Percentiles rank a stretch among this genome's conserved stretches.
Evolutionary conservation across 2,888 invertebrate genomes (phyloP).

Genomic region (Athrips mouffetella): DNA sequence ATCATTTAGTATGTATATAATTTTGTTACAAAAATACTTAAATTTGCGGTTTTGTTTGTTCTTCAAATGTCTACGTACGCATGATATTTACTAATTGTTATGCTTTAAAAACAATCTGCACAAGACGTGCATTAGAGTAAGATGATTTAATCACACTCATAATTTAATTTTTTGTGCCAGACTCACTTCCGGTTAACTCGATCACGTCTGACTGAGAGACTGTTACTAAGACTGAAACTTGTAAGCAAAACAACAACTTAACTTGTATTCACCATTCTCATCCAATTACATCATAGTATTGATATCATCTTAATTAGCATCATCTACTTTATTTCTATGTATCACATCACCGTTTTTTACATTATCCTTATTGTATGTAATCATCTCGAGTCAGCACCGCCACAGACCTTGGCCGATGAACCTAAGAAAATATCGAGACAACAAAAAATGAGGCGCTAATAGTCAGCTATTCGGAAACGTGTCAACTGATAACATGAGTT

Average conservation of each 20-base stretch:
- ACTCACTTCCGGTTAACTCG: no score
- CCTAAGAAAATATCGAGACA: conserved; percentile 24
- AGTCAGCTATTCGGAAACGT: conserved; percentile 25
- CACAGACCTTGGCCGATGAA: conserved; percentile 33
- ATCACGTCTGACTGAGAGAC: no score
- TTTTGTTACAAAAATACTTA: conserved; percentile 27
- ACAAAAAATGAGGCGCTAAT: conserved; percentile 20
- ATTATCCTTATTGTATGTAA: conserved; percentile 18
- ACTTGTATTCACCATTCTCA: background rate
- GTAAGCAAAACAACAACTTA: background rate
- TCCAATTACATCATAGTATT: conserved; percentile 4
- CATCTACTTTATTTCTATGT: conserved; percentile 6
- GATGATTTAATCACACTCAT: no score
- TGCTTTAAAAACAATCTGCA: no score
- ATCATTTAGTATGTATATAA: conserved; percentile 24
- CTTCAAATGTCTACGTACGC: background rate
- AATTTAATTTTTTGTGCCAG: no score
- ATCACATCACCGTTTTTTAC: conserved; percentile 17
- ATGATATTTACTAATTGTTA: background rate
- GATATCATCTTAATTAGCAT: conserved; percentile 11
- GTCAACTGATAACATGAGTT: conserved; percentile 49
- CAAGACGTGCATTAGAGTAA: no score
- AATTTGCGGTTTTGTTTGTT: conserved; percentile 27
- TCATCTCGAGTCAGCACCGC: conserved; percentile 14
- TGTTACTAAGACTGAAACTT: no score